Evolutionary conservation across 1,140 invertebrate species (phyloP).

Genomic region (Rhagoletis pomonella): DNA sequence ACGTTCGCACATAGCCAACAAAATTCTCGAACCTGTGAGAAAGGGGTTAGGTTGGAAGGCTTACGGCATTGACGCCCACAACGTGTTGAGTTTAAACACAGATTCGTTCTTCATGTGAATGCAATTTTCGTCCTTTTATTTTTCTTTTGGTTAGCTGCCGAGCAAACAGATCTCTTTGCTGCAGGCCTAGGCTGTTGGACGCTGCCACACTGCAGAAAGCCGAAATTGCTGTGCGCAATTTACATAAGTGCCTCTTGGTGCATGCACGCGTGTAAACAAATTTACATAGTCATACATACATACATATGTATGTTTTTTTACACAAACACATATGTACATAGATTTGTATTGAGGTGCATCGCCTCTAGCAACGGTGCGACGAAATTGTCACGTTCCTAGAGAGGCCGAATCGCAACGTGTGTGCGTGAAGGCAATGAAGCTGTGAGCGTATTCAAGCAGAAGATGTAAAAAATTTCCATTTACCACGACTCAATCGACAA

Average conservation of each 20-base stretch:
- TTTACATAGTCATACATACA: background rate
- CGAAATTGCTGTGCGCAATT: background rate
- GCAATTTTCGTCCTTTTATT: no score
- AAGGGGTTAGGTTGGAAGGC: background rate
- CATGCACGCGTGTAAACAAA: background rate
- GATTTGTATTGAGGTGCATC: background rate
- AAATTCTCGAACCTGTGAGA: background rate
- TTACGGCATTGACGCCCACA: background rate
- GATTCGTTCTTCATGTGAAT: no score
- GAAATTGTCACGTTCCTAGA: background rate
- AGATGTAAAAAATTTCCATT: constrained; percentile 6
- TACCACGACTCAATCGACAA: background rate
- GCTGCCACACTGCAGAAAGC: background rate
- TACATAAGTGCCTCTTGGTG: background rate
- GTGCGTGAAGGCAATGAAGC: background rate
- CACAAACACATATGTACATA: background rate
- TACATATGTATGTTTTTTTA: background rate
- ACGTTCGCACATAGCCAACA: no score
- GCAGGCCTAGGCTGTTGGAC: background rate
- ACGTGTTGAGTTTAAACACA: background rate
- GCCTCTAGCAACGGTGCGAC: background rate
- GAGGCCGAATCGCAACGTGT: background rate
- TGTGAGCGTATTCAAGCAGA: background rate
- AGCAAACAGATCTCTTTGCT: background rate
- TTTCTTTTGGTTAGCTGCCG: background rate